Evolutionary conservation across 2,888 invertebrate genomes (phyloP), one percentile per base, ranked within the genome.

Genomic region (Erebia ligea): DNA sequence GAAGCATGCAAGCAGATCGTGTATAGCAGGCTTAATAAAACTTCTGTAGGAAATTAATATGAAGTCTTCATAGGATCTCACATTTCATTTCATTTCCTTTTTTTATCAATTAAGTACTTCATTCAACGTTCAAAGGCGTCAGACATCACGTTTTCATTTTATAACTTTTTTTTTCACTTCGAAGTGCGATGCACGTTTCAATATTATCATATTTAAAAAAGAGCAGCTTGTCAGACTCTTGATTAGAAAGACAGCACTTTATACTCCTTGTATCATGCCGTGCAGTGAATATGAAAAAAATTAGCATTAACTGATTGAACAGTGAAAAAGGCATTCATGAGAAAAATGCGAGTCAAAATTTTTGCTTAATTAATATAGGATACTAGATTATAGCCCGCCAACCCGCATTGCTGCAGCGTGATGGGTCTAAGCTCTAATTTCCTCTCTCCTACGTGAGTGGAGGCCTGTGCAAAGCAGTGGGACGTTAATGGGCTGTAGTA

Each of bases 91-190:
- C 66, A 45, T 45, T 45, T 45, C 11, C 45, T 57, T 68, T 17
- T 19, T n/a, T n/a, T n/a, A 50, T 45, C 45, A 40, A 63, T 68
- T 21, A 62, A 54, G 61, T 66, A 25, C 58, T 61, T 59, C 19
- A 70, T 48, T 70, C 21, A 19, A 40, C 52, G 48, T 52, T 52
- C 50, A 13, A 64, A 71, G 54, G 69, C 67, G 65, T 72, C 68
- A 65, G 61, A 66, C 73, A 73, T 76, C 77, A 77, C 77, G 78
- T 76, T 79, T 72, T 74, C 68, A 75, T 75, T 76, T 74, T 73
- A 71, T 67, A 58, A 67, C 71, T 69, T 70, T 73, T 69, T 25
- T 73, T 73, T 72, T 59, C 67, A 71, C 64, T 71, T 63, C 62
- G 68, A 61, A 68, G 67, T 64, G 71, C 68, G 75, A 73, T 74